Evolutionary conservation across 2,797 vertebrate genomes (phyloP).

Genomic region (Crenuchus spilurus): DNA sequence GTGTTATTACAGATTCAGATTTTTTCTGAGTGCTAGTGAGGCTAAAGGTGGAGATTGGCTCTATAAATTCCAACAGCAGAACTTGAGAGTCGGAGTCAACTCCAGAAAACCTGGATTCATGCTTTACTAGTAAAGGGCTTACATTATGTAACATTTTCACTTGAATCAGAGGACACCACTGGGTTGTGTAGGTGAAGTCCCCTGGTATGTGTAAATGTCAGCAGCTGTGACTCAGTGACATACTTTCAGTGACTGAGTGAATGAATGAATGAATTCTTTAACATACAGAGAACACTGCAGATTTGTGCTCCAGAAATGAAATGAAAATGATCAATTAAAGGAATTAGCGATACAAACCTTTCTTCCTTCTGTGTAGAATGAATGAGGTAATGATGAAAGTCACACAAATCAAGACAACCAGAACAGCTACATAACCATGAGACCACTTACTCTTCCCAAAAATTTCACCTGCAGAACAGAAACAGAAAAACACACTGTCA

Average conservation of each 20-base stretch:
- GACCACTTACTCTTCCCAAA: not conserved
- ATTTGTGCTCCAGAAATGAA: not conserved
- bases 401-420: slow-evolving; percentile 38
- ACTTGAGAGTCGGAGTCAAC: no score
- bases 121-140: no score
- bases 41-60: no score
- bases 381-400: not conserved
- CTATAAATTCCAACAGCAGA: no score
- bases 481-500: not conserved
- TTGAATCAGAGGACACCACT: no score
- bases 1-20: no score
- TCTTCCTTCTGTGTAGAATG: slow-evolving; percentile 44
- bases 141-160: no score
- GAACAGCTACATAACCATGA: not conserved
- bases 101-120: no score
- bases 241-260: not conserved
- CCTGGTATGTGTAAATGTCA: no score
- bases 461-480: slow-evolving; percentile 66
- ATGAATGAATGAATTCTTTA: not conserved
- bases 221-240: no score
- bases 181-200: no score
- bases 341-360: slow-evolving; percentile 52
- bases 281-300: not conserved
- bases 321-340: not conserved
- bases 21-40: no score